Evolutionary conservation across 2,113 vertebrate genomes (phyloP), one percentile per base, ranked within the genome.

Genomic region (Loxodonta africana): DNA sequence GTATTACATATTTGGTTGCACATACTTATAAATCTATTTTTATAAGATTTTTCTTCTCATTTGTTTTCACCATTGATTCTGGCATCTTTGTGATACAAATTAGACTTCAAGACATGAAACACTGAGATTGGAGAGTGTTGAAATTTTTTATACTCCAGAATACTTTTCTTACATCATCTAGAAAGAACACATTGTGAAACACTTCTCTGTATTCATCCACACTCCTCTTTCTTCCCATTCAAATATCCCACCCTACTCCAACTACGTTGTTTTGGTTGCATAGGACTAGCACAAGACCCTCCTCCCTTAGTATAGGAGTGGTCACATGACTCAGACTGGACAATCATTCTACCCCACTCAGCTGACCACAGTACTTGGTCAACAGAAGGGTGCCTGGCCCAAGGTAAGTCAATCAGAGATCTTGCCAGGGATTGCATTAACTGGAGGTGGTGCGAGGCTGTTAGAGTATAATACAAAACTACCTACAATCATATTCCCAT

Each of bases 191-290:
- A 15, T 53, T 25, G 6, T 81, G 6, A 7, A 18, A 1, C 2
- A 41, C 15, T 21, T 71, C 37, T 9, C 14, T 91, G 12, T 83
- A 0, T 46, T 57, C 14, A 25, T 26, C 4, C 37, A 11, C 2
- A 18, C 6, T 48, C 48, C 1, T 44, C 30, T 30, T 25, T 62
- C 18, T 2, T 95, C 20, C 26, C 2, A 51, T 77, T 25, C 4
- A 37, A 44, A 1, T 6, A 17, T 6, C 6, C 6, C 0, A 33
- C 0, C 2, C 11, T 4, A 25, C 6, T 37, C 10, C 37, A 37
- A 5, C 8, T 8, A 2, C 25, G 1, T 18, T 74, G 28, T 62
- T 60, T 48, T 41, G 25, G 5, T 26, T 48, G 25, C 3, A 69
- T 11, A 6, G 85, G 21, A 17, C 30, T n/a, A 48, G 30, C 30